Percentiles rank a stretch among this genome's conserved stretches.
Conservation (phyloP, 1,140 invertebrate species). For the Asbolus verrucosus region DNA sequence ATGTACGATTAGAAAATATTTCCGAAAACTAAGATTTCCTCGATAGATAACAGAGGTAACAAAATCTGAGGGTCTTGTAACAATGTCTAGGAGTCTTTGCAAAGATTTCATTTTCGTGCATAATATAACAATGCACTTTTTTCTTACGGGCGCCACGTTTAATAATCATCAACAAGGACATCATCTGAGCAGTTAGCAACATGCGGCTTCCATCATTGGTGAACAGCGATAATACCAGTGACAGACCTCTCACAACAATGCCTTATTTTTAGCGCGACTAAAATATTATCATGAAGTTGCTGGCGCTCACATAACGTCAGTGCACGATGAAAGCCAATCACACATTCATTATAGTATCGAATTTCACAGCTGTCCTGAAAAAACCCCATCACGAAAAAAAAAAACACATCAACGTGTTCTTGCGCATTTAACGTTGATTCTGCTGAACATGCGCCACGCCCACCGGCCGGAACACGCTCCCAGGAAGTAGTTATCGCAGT, state of each 20-base stretch:
- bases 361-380: constrained; percentile 2
- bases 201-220: too few relatives aligned
- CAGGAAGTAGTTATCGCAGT: constrained; percentile 26
- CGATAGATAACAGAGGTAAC: too few relatives aligned
- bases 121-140: too few relatives aligned
- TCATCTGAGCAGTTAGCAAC: too few relatives aligned
- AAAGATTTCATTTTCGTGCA: too few relatives aligned
- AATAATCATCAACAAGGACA: too few relatives aligned
- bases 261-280: background rate
- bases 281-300: background rate
- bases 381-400: constrained; percentile 1
- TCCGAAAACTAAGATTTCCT: too few relatives aligned
- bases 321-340: background rate
- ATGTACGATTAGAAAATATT: too few relatives aligned
- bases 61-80: too few relatives aligned
- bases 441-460: constrained; percentile 11
- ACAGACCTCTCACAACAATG: constrained; percentile 3
- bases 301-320: background rate
- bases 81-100: too few relatives aligned
- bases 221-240: too few relatives aligned
- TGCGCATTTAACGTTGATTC: background rate
- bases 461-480: constrained; percentile 21
- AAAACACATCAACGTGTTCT: background rate
- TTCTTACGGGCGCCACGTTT: too few relatives aligned
- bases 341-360: background rate